Percentiles rank a stretch among this genome's conserved stretches.
These are phyloP conservation scores for Atta colombica DNA, from an alignment of 1,140 invertebrate genomes.

Conservation along the genomic window DNA sequence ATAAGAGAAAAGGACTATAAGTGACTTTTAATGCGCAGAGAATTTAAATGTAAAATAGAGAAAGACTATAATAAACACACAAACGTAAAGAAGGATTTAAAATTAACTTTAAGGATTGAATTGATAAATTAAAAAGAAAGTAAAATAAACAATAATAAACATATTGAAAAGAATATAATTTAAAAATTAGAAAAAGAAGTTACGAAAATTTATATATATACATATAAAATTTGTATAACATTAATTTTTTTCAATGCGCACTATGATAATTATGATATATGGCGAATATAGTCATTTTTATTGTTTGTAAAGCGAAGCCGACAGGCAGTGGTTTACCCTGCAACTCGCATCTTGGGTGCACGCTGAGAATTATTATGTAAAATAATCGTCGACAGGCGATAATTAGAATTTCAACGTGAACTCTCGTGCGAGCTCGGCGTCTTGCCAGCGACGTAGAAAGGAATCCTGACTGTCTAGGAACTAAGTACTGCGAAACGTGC, in stretches of 20 bases:
- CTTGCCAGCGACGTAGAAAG: slow-evolving; percentile 51
- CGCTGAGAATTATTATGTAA: slow-evolving; percentile 19
- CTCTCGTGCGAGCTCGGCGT: slow-evolving; percentile 30
- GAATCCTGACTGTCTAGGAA: slow-evolving; percentile 45
- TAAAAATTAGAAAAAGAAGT: not conserved
- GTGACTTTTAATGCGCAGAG: not conserved
- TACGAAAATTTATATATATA: not conserved
- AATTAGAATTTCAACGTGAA: slow-evolving; percentile 51
- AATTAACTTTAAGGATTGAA: not conserved
- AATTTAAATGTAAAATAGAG: not conserved
- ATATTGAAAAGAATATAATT: not conserved
- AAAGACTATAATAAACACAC: not conserved
- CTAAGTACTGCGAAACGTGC: slow-evolving; percentile 20
- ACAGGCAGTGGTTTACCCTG: not conserved
- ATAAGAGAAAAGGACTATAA: not conserved
- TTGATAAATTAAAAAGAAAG: not conserved
- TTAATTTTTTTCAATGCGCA: not conserved
- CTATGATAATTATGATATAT: not conserved
- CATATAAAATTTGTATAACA: not conserved
- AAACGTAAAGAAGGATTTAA: not conserved
- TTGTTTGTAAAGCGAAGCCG: not conserved
- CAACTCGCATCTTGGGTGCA: not conserved
- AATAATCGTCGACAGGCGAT: slow-evolving; percentile 34
- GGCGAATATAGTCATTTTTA: not conserved
- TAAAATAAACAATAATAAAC: not conserved